Evolutionary conservation across 2,797 vertebrate genomes (phyloP).

Genomic region (Acanthurus lineatus): DNA sequence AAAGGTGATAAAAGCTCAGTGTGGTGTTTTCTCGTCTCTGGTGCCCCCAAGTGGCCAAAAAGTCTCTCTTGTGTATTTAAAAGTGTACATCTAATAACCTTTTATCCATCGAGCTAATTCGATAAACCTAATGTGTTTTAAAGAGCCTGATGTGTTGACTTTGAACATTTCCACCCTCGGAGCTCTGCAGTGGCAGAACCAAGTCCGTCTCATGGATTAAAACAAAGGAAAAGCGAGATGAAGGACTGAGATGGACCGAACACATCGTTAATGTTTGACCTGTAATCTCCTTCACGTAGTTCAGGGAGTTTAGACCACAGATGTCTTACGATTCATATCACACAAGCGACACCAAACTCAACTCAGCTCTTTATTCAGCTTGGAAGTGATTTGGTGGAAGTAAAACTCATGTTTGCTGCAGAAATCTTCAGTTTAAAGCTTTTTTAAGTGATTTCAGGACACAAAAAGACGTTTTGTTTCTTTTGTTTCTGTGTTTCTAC

Average conservation of each 20-base stretch:
- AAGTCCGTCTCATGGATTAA: not conserved
- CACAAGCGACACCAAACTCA: not conserved
- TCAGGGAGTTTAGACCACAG: not conserved
- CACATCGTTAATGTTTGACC: conserved; percentile 4
- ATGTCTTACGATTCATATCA: not conserved
- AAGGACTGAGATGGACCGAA: no score
- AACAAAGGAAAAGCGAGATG: not conserved
- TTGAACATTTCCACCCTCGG: not conserved
- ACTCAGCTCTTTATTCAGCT: not conserved
- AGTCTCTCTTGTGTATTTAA: not conserved
- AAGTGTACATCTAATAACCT: not conserved
- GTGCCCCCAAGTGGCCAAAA: not conserved
- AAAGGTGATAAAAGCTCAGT: conserved; percentile 5
- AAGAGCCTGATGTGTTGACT: conserved; percentile 2
- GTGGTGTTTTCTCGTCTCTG: not conserved
- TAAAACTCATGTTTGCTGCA: not conserved
- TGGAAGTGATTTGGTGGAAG: not conserved
- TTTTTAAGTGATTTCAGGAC: not conserved
- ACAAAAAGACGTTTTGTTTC: conserved; percentile 1
- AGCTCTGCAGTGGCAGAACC: not conserved
- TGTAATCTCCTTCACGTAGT: not conserved
- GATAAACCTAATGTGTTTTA: not conserved
- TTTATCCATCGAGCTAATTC: not conserved
- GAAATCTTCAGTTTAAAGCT: not conserved
- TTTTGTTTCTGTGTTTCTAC: not conserved